These are phyloP conservation scores for Tympanoctomys barrerae DNA, from an alignment of 2,797 vertebrate genomes.

Conservation along the genomic window DNA sequence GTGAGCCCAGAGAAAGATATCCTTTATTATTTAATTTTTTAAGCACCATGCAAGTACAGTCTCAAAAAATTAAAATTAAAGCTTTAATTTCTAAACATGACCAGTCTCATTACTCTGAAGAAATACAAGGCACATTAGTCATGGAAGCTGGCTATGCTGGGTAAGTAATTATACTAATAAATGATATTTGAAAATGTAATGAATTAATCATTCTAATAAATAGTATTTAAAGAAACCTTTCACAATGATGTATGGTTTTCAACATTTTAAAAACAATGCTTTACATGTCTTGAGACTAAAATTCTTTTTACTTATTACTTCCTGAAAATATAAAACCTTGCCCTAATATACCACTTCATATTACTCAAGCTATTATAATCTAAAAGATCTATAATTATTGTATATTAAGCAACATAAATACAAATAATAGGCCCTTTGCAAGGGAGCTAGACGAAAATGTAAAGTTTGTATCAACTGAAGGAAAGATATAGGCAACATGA, in stretches of 20 bases:
- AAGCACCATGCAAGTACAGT: not conserved
- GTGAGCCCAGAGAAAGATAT: not conserved
- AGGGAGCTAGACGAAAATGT: not conserved
- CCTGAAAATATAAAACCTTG: not conserved
- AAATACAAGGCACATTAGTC: not conserved
- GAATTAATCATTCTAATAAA: not conserved
- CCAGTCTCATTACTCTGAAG: not conserved
- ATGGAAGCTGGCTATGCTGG: not conserved
- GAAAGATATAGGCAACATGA: not conserved
- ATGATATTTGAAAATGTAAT: not conserved
- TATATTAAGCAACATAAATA: conserved; percentile 17
- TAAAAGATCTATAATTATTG: not conserved
- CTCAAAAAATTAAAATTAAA: not conserved
- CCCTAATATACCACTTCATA: not conserved
- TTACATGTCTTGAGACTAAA: not conserved
- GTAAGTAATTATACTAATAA: not conserved
- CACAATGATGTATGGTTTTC: not conserved
- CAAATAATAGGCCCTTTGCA: not conserved
- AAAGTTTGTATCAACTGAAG: not conserved
- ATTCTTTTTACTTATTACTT: not conserved
- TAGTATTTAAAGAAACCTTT: not conserved
- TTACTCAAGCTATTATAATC: not conserved
- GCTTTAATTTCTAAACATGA: conserved; percentile 9
- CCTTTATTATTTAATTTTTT: not conserved
- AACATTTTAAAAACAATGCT: not conserved